Evolutionary conservation across 2,888 invertebrate genomes (phyloP).

Genomic region (Carcina quercana): DNA sequence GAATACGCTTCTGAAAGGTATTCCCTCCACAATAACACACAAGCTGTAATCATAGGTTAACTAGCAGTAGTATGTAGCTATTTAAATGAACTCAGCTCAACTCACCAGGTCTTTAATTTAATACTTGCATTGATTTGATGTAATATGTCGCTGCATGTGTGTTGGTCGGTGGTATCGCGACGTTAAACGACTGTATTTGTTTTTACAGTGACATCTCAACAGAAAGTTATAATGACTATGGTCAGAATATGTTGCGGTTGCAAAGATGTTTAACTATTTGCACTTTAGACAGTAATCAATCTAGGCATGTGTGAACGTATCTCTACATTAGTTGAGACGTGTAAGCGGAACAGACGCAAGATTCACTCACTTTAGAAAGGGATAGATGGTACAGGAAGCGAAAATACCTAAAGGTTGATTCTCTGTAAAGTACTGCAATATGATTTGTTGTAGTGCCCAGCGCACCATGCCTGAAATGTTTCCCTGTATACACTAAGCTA

Average conservation of each 20-base stretch:
- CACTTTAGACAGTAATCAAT: slow-evolving; percentile 55
- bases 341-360: not conserved
- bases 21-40: not conserved
- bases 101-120: slow-evolving; percentile 1
- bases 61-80: not conserved
- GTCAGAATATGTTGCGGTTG: slow-evolving; percentile 63
- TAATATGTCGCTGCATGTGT: slow-evolving; percentile 32
- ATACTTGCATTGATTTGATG: slow-evolving; percentile 2
- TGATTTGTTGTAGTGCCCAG: slow-evolving; percentile 2
- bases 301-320: slow-evolving; percentile 57
- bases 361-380: not conserved
- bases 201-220: slow-evolving; percentile 72
- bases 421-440: slow-evolving; percentile 5
- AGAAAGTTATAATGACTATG: slow-evolving; percentile 60
- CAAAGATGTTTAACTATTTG: slow-evolving; percentile 67
- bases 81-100: not conserved
- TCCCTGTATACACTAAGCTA: too few relatives aligned
- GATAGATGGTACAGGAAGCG: not conserved
- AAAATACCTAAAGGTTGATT: slow-evolving; percentile 2
- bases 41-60: slow-evolving; percentile 1
- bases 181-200: slow-evolving; percentile 68
- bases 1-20: slow-evolving; percentile 46
- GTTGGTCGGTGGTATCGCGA: slow-evolving; percentile 34
- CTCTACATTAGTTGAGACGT: slow-evolving; percentile 23
- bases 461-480: slow-evolving; percentile 9